Conservation (phyloP, 2,888 invertebrate species). For the Trachelus tabidus region DNA sequence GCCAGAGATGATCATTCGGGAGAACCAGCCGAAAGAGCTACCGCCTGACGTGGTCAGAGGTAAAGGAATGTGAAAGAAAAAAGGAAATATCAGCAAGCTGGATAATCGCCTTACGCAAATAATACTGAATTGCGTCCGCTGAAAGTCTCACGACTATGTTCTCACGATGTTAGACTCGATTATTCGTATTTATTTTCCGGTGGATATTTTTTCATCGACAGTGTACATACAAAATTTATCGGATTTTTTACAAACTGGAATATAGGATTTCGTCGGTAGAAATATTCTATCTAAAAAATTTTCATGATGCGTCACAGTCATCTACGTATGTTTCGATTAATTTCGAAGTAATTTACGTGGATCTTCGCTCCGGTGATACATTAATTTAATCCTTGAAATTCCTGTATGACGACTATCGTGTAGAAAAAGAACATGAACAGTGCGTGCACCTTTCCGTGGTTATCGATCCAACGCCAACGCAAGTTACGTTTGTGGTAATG, state of each 20-base stretch:
- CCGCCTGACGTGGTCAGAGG: constrained; percentile 94
- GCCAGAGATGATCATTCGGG: constrained; percentile 90
- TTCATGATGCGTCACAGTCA: neutral
- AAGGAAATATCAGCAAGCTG: neutral
- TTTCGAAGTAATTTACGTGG: neutral
- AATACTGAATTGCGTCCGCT: neutral
- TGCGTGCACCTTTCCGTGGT: neutral
- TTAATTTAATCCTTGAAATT: neutral
- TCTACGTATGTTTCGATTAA: neutral
- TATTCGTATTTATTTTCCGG: neutral
- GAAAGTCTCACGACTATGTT: neutral
- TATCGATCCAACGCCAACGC: neutral
- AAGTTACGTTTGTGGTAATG: neutral
- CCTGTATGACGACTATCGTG: neutral
- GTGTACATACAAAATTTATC: neutral
- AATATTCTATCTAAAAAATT: neutral
- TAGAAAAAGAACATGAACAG: neutral
- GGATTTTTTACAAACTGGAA: neutral
- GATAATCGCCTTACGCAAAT: neutral
- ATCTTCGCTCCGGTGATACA: neutral
- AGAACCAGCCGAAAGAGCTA: constrained; percentile 89
- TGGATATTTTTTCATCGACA: no score
- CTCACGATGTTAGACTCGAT: neutral
- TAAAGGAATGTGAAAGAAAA: constrained; percentile 60
- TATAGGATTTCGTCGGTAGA: neutral